These are phyloP conservation scores for Cosmorhoe ocellata DNA, from an alignment of 2,888 invertebrate species.

Conservation along the genomic window DNA sequence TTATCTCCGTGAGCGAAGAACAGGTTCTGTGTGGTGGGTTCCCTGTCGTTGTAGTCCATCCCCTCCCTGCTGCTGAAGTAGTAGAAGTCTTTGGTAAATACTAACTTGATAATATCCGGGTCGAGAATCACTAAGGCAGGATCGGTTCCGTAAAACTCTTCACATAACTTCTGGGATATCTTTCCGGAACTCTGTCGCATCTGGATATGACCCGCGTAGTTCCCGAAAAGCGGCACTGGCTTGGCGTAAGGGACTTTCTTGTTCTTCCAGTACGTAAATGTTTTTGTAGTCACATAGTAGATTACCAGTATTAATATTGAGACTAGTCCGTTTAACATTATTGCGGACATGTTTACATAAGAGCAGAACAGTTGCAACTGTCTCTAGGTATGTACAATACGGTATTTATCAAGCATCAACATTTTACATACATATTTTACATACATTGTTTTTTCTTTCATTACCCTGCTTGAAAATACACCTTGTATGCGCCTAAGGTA, in stretches of 20 bases:
- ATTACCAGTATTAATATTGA: constrained; percentile 9
- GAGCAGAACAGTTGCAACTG: neutral
- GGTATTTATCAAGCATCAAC: neutral
- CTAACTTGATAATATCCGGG: constrained; percentile 40
- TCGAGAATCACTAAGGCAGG: constrained; percentile 37
- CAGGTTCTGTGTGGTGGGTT: constrained; percentile 37
- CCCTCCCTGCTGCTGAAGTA: constrained; percentile 42
- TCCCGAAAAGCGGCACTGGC: constrained; percentile 39
- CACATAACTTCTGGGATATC: constrained; percentile 25
- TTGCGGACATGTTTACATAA: neutral
- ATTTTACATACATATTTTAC: too few species aligned
- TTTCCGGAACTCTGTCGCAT: constrained; percentile 15
- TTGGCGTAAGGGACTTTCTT: constrained; percentile 31
- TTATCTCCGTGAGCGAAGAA: constrained; percentile 41
- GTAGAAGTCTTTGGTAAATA: constrained; percentile 43
- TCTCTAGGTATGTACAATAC: neutral
- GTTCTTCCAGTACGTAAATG: constrained; percentile 32
- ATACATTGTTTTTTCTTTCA: too few species aligned
- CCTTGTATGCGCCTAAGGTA: too few species aligned
- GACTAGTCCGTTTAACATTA: neutral
- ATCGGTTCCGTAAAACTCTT: constrained; percentile 33
- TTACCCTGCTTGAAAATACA: too few species aligned
- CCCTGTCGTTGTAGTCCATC: constrained; percentile 33
- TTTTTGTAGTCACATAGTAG: constrained; percentile 25
- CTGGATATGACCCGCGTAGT: constrained; percentile 31